Evolutionary conservation across 2,113 vertebrate species (phyloP).

Genomic region (Pandion haliaetus): DNA sequence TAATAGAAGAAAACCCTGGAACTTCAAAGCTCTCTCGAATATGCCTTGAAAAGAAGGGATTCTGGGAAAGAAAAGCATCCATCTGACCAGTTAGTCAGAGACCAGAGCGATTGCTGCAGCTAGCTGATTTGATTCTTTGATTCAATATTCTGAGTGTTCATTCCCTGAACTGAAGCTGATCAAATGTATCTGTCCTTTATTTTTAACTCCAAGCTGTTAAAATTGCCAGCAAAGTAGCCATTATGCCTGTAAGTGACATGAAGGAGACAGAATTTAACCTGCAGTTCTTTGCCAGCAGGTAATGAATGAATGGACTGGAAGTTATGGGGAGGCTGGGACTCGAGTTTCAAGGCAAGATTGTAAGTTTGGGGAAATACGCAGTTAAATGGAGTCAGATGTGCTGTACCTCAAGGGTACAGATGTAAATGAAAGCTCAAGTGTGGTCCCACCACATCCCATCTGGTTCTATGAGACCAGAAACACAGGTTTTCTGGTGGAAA

Average conservation of each 20-base stretch:
- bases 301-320: not conserved
- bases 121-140: not conserved
- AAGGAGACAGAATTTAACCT: not conserved
- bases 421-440: not conserved
- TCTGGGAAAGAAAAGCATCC: not conserved
- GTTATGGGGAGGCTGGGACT: not conserved
- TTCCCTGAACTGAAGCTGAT: not conserved
- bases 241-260: not conserved
- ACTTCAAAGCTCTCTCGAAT: not conserved
- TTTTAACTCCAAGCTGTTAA: not conserved
- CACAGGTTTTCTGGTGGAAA: not conserved
- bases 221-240: not conserved
- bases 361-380: not conserved
- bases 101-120: not conserved
- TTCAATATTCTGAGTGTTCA: not conserved
- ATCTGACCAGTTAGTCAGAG: not conserved
- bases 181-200: not conserved
- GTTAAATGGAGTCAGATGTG: not conserved
- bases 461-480: not conserved
- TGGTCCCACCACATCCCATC: not conserved
- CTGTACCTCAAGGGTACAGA: not conserved
- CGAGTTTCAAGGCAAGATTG: not conserved
- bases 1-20: not conserved
- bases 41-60: not conserved
- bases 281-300: not conserved